phyloP scores from a whole-genome alignment of 2,888 invertebrate species.

The Pteria penguin region DNA sequence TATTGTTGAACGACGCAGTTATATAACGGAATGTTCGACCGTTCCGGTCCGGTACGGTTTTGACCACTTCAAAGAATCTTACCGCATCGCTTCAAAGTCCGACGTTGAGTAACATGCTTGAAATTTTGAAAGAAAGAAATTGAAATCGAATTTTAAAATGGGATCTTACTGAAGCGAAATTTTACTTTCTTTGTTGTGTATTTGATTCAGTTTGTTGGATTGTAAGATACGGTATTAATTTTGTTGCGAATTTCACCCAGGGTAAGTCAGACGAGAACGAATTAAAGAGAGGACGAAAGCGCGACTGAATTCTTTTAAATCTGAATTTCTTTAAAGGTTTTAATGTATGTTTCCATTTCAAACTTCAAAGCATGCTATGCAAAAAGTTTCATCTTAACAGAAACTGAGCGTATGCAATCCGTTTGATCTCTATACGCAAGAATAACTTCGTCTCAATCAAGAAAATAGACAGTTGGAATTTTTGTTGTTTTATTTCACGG shows the following conservation, averaged over 20 bases:
- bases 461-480: too few relatives aligned
- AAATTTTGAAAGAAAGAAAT: background rate
- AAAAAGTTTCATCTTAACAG: too few relatives aligned
- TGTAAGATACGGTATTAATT: background rate
- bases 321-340: too few relatives aligned
- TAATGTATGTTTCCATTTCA: background rate
- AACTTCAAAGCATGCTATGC: background rate
- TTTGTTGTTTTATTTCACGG: too few relatives aligned
- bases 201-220: background rate
- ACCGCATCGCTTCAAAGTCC: background rate
- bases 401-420: too few relatives aligned
- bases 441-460: too few relatives aligned
- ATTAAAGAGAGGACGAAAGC: too few relatives aligned
- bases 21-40: background rate
- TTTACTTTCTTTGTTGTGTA: background rate
- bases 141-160: background rate
- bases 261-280: background rate
- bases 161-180: background rate
- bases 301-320: too few relatives aligned
- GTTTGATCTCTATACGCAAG: too few relatives aligned
- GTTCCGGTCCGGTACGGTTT: background rate
- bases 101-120: background rate
- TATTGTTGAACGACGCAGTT: background rate
- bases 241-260: background rate
- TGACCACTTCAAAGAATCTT: constrained; percentile 2